Percentiles rank a stretch among this genome's conserved stretches.
Conservation (phyloP, 2,113 vertebrate genomes). For the Camelus dromedarius region DNA sequence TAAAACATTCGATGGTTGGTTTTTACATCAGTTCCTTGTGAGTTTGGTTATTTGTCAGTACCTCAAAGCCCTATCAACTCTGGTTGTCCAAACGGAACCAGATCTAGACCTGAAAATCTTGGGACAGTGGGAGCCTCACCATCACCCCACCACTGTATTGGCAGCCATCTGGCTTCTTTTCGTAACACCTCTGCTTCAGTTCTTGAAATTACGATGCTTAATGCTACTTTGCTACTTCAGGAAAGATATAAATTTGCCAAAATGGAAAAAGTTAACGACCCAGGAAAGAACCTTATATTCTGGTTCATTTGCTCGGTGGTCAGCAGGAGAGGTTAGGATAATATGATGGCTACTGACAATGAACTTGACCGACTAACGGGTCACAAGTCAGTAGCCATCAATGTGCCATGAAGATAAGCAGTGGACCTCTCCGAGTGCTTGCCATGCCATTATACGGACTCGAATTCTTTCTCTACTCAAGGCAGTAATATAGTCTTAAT, state of each 20-base stretch:
- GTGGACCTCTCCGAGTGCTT: not conserved
- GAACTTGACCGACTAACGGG: conserved; percentile 75
- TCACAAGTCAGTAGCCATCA: conserved; percentile 62
- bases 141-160: not conserved
- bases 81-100: not conserved
- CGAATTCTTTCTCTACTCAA: conserved; percentile 17
- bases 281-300: conserved; percentile 67
- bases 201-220: conserved; percentile 49
- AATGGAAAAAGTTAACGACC: conserved; percentile 77
- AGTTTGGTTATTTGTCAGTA: not conserved
- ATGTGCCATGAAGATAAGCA: conserved; percentile 62
- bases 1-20: not conserved
- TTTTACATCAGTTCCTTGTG: not conserved
- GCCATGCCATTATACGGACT: not conserved
- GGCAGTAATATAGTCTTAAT: not conserved
- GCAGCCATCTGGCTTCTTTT: not conserved
- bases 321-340: conserved; percentile 79
- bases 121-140: not conserved
- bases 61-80: not conserved
- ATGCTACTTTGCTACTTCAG: conserved; percentile 34
- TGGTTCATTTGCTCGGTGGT: conserved; percentile 76
- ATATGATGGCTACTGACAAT: conserved; percentile 73
- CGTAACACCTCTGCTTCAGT: not conserved
- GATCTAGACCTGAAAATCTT: not conserved
- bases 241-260: conserved; percentile 69